Base-by-base conservation (phyloP, 1,140 invertebrate genomes). In the Ceratosolen solmsi region DNA sequence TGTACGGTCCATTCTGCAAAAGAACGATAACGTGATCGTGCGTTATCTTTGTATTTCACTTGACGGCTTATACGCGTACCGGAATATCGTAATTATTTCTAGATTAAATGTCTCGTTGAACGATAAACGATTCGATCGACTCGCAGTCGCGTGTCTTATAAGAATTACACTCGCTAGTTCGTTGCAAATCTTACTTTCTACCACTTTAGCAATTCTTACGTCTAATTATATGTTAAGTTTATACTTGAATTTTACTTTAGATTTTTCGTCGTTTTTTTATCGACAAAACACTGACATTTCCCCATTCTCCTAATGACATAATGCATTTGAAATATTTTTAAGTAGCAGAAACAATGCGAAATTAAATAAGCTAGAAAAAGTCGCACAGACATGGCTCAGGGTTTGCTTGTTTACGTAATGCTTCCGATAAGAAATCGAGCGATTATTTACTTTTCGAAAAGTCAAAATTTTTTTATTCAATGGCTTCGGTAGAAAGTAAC, bases 31-130 rank as follows among this genome's bases (percentile, higher is more conserved):
- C 60, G 51, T 36, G 71, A 58, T 54, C 30, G 41, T 15, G 63
- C 17, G 4, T 33, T 51, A 72, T 72, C 27, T 51, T 36, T 36
- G 22, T 65, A 36, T 36, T 36, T 17, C 9, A 36, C 60, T 65
- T 65, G 15, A 65, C 27, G 46, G 25, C 13, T 36, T 22, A 33
- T 22, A 38, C 38, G 68, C 2, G 68, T 70, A n/a, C 68, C 0
- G 13, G n/a, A n/a, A 27, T 77, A 65, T 68, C 60, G 41, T 51
- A 46, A 65, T 65, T 77, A 51, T 77, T 65, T 60, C 0, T 46
- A 38, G 17, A 51, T 68, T 46, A 46, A 41, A 70, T 30, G 41
- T 33, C 25, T 49, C 17, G 13, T n/a, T 11, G 15, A 51, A 7
- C 17, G 17, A 77, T 65, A 51, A 65, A 63, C 15, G 13, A 2